Conservation (phyloP, 1,140 invertebrate genomes). For the Drosophila tsacasi region DNA sequence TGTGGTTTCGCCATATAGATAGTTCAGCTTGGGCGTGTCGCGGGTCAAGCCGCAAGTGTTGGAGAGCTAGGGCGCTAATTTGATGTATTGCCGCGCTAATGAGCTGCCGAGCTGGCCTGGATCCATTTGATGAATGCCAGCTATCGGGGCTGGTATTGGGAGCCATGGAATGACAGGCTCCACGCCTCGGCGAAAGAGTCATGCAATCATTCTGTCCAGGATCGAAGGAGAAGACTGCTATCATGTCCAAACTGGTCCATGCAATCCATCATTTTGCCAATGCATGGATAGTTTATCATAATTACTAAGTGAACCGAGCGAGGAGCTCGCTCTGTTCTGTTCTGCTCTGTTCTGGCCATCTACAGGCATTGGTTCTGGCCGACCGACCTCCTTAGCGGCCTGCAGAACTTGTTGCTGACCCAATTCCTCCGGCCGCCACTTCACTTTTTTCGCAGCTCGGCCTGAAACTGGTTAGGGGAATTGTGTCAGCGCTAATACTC, state of each 20-base stretch:
- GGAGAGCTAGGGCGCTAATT: conserved; percentile 50
- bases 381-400: conserved; percentile 59
- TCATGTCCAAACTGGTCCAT: conserved; percentile 50
- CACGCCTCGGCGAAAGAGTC: conserved; percentile 16
- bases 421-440: conserved; percentile 62
- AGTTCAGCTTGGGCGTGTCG: conserved; percentile 6
- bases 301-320: conserved; percentile 52
- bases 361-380: conserved; percentile 53
- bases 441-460: conserved; percentile 68
- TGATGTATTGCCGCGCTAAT: conserved; percentile 61
- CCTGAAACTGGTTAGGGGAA: conserved; percentile 64
- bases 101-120: conserved; percentile 20
- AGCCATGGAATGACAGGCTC: conserved; percentile 16
- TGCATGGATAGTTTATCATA: conserved; percentile 67
- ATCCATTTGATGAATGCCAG: conserved; percentile 17
- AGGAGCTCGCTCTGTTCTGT: conserved; percentile 6
- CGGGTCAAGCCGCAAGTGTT: conserved; percentile 33
- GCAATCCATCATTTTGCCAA: conserved; percentile 63
- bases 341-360: conserved; percentile 25
- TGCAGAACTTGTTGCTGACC: conserved; percentile 61
- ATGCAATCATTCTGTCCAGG: conserved; percentile 49
- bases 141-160: conserved; percentile 6
- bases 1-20: conserved; percentile 5
- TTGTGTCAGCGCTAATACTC: conserved; percentile 40
- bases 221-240: conserved; percentile 1